These are phyloP conservation scores for Hypsibius dujardini DNA, from an alignment of 1,140 invertebrate species.

Conservation along the genomic window DNA sequence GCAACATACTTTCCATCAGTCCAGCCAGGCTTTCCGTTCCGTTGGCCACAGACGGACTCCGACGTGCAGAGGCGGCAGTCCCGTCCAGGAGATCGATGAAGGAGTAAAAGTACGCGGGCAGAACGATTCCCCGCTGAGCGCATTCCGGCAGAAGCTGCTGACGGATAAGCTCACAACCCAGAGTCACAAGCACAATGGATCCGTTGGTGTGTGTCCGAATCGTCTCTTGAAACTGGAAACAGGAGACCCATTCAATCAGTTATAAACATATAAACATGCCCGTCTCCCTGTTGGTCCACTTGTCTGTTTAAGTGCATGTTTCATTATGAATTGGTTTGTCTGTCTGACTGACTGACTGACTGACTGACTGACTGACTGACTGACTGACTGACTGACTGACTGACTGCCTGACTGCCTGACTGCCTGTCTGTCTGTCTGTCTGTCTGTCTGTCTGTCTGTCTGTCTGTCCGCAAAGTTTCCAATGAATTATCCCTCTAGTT, in stretches of 20 bases:
- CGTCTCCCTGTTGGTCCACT: not conserved
- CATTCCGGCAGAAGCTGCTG: constrained; percentile 15
- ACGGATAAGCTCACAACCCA: not conserved
- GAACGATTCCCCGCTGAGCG: not conserved
- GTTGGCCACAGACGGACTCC: not conserved
- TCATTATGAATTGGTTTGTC: not conserved
- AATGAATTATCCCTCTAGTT: too few relatives aligned
- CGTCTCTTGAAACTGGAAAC: not conserved
- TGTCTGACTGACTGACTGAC: not conserved
- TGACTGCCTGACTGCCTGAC: too few relatives aligned
- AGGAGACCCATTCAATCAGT: too few relatives aligned
- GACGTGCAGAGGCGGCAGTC: not conserved
- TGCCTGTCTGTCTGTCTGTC: too few relatives aligned
- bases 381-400: too few relatives aligned
- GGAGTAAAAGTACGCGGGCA: constrained; percentile 1
- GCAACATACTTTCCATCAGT: not conserved
- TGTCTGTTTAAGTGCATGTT: not conserved
- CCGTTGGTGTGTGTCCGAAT: not conserved
- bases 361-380: not conserved
- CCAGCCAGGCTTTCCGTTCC: not conserved
- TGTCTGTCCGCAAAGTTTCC: too few relatives aligned
- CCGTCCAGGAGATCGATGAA: not conserved
- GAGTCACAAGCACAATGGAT: not conserved
- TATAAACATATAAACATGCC: not conserved
- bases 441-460: too few relatives aligned